A percentile compares a stretch with the other conserved stretches of the same genome.
Evolutionary conservation across 1,140 invertebrate species (phyloP).

Genomic region (Drosophila fuyamai): DNA sequence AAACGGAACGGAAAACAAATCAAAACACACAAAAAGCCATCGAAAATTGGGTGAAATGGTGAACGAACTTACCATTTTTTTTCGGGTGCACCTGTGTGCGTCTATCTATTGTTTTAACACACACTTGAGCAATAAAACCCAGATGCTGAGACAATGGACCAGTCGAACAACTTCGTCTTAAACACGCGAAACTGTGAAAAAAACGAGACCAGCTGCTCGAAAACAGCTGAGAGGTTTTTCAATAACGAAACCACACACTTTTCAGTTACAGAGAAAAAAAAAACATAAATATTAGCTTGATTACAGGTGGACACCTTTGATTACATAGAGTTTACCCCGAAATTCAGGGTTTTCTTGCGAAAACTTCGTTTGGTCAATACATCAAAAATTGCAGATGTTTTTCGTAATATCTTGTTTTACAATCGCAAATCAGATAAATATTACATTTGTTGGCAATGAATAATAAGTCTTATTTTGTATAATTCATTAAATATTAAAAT

Average conservation of each 20-base stretch:
- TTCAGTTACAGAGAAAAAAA: slow-evolving; percentile 13
- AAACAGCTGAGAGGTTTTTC: slow-evolving; percentile 50
- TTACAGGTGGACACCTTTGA: neutral
- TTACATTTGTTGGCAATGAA: too few relatives aligned
- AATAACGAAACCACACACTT: slow-evolving; percentile 41
- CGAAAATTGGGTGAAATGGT: slow-evolving; percentile 80
- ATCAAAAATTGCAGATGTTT: neutral
- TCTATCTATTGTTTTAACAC: slow-evolving; percentile 46
- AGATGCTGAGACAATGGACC: slow-evolving; percentile 50
- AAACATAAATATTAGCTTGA: neutral
- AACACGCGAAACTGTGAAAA: slow-evolving; percentile 46
- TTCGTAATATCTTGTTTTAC: neutral
- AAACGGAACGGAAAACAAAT: slow-evolving; percentile 46
- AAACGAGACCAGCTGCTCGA: slow-evolving; percentile 60
- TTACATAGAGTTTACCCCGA: too few relatives aligned
- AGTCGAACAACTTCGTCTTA: slow-evolving; percentile 64
- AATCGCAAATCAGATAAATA: too few relatives aligned
- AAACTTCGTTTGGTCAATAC: neutral
- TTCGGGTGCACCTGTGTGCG: slow-evolving; percentile 23
- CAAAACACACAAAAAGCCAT: slow-evolving; percentile 25
- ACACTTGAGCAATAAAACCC: slow-evolving; percentile 3
- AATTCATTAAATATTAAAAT: neutral
- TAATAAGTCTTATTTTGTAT: too few relatives aligned
- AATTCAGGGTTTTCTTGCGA: too few relatives aligned
- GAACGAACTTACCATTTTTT: slow-evolving; percentile 63